Evolutionary conservation across 2,113 vertebrate species (phyloP), one percentile per base, ranked within the genome.

Genomic region (Hyla sarda): DNA sequence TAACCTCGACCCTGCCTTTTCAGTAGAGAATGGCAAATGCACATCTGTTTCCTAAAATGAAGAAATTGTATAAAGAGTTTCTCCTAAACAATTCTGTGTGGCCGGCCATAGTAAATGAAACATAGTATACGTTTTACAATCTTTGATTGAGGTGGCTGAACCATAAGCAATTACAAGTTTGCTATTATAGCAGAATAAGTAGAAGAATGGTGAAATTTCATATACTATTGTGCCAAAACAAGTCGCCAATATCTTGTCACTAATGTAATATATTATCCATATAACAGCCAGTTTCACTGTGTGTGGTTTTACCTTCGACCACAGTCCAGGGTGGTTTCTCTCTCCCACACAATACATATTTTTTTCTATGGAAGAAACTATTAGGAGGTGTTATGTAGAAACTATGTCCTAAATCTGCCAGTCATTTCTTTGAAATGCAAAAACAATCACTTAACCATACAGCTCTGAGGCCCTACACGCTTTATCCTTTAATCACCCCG

Each of bases 11-110:
- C 25, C 78, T 47, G 78, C 78, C 17, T 60, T 19, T 80, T 80
- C 77, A 41, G 77, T 34, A 41, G 16, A 47, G 37, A 81, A 62
- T 65, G 56, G 56, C 58, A 73, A 73, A 83, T 56, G 88, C 56
- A 13, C 32, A 91, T 78, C 23, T 79, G 87, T 73, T 87, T 25
- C 78, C 78, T 41, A 71, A 90, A 90, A 91, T 56, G 87, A 88
- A 83, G n/a, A 67, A 71, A 74, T 75, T 75, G 82, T 74, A 48
- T 84, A 84, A 84, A 84, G 62, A n/a, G 48, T 76, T 87, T 89
- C 6, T 75, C 54, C 76, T 88, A 88, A 89, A 88, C 88, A 87
- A 60, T 78, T 89, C 81, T 88, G 69, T 74, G 60, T 60, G 65
- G 67, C 21, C 56, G 89, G 82, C 87, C 82, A 86, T 2, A 34